Base-by-base conservation (phyloP, 2,113 vertebrate species). In the Bos indicus region DNA sequence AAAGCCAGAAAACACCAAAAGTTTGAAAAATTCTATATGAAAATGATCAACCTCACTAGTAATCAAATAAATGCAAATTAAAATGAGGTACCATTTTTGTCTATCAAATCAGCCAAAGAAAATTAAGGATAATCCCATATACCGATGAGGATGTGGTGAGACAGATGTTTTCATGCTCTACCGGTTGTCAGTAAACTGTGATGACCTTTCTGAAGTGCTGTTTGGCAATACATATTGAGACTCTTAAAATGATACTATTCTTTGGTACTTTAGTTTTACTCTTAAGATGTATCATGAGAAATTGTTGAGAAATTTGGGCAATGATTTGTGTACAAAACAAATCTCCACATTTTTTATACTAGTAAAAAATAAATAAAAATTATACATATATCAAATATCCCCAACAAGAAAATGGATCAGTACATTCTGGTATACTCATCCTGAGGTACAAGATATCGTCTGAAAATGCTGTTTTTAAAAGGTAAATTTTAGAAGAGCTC, bases 41-140 rank as follows among this genome's bases (percentile, higher is more conserved):
- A 93, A 96, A 96, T 95, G 48, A 84, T 95, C 57, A 91, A 1
- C 54, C 86, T 91, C 77, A 84, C 77, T 93, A 77, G 94, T 86
- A 98, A 97, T 84, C 98, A 98, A 98, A 97, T 98, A 93, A 95
- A 97, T 96, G 94, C 95, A 97, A 98, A 98, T 94, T 94, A 90
- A 98, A 97, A 95, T 93, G 83, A 95, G 91, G 90, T 74, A 93
- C 16, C 54, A 36, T 83, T 91, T 98, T 98, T 98, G 97, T 85
- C 89, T 98, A 81, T 54, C 97, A 98, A 98, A 98, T 96, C 89
- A 97, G 89, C 46, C 46, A 95, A 96, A 96, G 93, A 92, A 97
- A 96, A 97, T 95, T 88, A 97, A 97, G 95, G 71, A 33, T 84
- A 83, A 92, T 96, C 36, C 52, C 21, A 74, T 90, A 71, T 78